These are phyloP conservation scores for Karalla daura DNA, from an alignment of 2,797 vertebrate species.

Conservation along the genomic window DNA sequence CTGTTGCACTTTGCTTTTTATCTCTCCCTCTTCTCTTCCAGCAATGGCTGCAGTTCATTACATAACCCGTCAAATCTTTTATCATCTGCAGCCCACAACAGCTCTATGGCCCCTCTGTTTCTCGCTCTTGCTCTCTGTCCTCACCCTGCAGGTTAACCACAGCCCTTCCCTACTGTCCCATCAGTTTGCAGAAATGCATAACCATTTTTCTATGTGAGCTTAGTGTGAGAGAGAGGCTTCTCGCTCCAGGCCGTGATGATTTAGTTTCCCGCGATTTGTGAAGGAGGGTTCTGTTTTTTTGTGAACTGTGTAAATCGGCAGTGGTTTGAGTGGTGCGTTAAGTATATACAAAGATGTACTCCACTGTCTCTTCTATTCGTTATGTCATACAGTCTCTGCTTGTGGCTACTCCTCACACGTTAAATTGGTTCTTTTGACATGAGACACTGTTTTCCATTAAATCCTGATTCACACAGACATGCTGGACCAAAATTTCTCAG, in stretches of 20 bases:
- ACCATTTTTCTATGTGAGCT: not conserved
- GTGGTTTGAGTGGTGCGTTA: slow-evolving; percentile 9
- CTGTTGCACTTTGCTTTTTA: slow-evolving; percentile 44
- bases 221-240: not conserved
- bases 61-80: slow-evolving; percentile 70
- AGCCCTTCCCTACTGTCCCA: not conserved
- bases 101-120: slow-evolving; percentile 24
- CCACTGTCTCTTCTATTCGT: too few relatives aligned
- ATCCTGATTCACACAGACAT: too few relatives aligned
- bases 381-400: not conserved
- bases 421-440: not conserved
- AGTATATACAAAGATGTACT: slow-evolving; percentile 4
- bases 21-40: slow-evolving; percentile 32
- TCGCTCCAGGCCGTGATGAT: slow-evolving; percentile 8
- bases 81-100: slow-evolving; percentile 57
- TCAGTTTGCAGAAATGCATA: slow-evolving; percentile 1
- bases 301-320: slow-evolving; percentile 13
- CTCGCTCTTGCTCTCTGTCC: slow-evolving; percentile 20
- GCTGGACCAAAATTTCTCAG: too few relatives aligned
- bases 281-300: slow-evolving; percentile 24
- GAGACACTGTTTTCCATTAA: not conserved
- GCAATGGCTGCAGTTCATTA: slow-evolving; percentile 65
- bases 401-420: not conserved
- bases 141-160: slow-evolving; percentile 36
- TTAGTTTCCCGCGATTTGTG: slow-evolving; percentile 16